Conservation (phyloP, 2,113 vertebrate species). For the Barbus barbus region DNA sequence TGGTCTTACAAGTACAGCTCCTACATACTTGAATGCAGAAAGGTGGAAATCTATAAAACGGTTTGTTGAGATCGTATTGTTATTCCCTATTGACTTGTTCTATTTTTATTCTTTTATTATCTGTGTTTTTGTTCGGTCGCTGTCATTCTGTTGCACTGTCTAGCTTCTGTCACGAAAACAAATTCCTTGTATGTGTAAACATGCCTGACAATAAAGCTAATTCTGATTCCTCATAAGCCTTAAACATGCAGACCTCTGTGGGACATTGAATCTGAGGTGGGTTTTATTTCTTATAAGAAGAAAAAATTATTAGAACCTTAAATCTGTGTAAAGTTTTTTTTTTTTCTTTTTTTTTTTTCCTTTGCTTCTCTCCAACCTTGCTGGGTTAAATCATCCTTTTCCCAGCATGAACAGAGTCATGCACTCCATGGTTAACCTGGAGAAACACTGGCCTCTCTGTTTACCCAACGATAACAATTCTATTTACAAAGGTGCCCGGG, state of each 20-base stretch:
- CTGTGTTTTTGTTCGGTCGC: too few relatives aligned
- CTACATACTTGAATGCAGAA: not conserved
- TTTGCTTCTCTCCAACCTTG: constrained; percentile 23
- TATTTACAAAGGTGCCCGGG: constrained; percentile 48
- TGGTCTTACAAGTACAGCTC: not conserved
- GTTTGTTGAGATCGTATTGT: not conserved
- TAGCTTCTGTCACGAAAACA: too few relatives aligned
- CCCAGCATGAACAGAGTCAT: constrained; percentile 16
- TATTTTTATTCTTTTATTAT: too few relatives aligned
- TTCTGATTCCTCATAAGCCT: too few relatives aligned
- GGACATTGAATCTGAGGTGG: not conserved
- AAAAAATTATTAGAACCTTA: not conserved
- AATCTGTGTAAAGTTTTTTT: not conserved
- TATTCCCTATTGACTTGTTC: too few relatives aligned
- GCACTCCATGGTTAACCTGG: constrained; percentile 38
- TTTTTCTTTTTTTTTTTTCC: not conserved
- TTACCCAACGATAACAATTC: constrained; percentile 45
- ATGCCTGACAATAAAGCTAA: too few relatives aligned
- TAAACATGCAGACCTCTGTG: not conserved
- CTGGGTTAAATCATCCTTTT: not conserved
- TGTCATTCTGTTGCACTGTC: too few relatives aligned
- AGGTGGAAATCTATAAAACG: not conserved
- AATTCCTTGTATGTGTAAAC: too few relatives aligned
- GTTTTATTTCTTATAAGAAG: not conserved
- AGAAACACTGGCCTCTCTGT: constrained; percentile 29